Base-by-base conservation (phyloP, 2,797 vertebrate genomes). In the Trichosurus vulpecula region DNA sequence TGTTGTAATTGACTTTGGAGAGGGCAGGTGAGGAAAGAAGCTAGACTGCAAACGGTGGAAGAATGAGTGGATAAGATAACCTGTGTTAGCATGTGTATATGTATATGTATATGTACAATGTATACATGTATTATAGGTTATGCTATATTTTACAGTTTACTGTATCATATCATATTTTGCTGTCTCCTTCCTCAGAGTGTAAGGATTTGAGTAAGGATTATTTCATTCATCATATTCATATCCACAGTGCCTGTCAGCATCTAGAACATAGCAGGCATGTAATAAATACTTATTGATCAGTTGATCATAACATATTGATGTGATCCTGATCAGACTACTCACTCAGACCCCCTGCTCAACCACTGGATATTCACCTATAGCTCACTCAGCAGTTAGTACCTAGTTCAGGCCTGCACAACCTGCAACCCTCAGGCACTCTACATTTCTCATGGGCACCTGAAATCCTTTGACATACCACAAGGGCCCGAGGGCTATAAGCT, bases 241-340 rank as follows among this genome's bases (percentile, higher is more conserved):
- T 47, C 22, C 41, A 87, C 2, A 74, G 9, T 87, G 41, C 41
- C 8, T 47, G 51, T 51, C 22, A 51, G 22, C 27, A 22, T 47
- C 41, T 87, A 51, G 25, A 87, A 87, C 41, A 51, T 51, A 4
- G 66, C 22, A 74, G 19, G 61, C 16, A 41, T 22, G 2, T 41
- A 74, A 41, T 74, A 74, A 66, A 74, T 74, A n/a, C n/a, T 41
- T 74, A 6, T 87, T 51, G 25, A 87, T 87, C 51, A 27, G 51
- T 27, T 12, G 25, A 47, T 87, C 41, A 87, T 94, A 96, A 94
- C 93, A 96, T 94, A 92, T 87, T 97, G 96, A 96, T 81, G 74
- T 47, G 74, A 51, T 47, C 3, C 41, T 12, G 96, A 91, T 93
- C 90, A 95, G 58, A 16, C 16, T 91, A 66, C 30, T 4, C 35